These are phyloP conservation scores for Ericerus pela DNA, from an alignment of 1,140 invertebrate genomes.

Conservation along the genomic window DNA sequence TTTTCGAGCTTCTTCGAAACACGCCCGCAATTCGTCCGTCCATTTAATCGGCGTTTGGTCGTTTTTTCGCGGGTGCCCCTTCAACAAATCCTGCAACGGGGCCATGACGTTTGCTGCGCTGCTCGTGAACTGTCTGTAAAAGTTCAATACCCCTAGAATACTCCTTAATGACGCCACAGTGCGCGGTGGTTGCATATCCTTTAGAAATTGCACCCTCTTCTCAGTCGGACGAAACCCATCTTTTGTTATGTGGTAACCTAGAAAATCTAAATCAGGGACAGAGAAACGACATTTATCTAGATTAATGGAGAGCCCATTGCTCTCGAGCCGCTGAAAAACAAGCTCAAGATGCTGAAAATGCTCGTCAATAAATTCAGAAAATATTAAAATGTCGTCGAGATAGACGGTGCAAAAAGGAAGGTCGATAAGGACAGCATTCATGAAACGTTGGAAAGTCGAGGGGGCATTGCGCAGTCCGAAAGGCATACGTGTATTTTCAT, in stretches of 20 bases:
- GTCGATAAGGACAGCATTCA: constrained; percentile 30
- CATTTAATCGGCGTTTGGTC: constrained; percentile 21
- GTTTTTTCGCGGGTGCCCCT: neutral
- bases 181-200: constrained; percentile 21
- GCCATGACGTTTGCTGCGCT: constrained; percentile 22
- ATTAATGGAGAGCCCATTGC: constrained; percentile 27
- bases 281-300: constrained; percentile 24
- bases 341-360: constrained; percentile 6
- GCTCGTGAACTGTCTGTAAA: constrained; percentile 26
- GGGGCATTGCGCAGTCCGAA: constrained; percentile 30
- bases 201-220: constrained; percentile 21
- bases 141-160: constrained; percentile 30
- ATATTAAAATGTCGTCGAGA: constrained; percentile 30
- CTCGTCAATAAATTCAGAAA: constrained; percentile 21
- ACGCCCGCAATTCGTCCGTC: constrained; percentile 14
- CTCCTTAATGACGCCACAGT: constrained; percentile 20
- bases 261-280: constrained; percentile 24
- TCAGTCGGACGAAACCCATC: constrained; percentile 22
- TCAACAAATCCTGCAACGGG: constrained; percentile 16
- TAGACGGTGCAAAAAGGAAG: constrained; percentile 27
- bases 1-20: constrained; percentile 22
- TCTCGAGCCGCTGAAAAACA: constrained; percentile 23
- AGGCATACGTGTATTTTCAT: constrained; percentile 28
- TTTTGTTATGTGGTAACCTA: constrained; percentile 25
- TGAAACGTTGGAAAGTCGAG: constrained; percentile 35